Conservation (phyloP, 2,797 vertebrate species). For the Lerista edwardsae region DNA sequence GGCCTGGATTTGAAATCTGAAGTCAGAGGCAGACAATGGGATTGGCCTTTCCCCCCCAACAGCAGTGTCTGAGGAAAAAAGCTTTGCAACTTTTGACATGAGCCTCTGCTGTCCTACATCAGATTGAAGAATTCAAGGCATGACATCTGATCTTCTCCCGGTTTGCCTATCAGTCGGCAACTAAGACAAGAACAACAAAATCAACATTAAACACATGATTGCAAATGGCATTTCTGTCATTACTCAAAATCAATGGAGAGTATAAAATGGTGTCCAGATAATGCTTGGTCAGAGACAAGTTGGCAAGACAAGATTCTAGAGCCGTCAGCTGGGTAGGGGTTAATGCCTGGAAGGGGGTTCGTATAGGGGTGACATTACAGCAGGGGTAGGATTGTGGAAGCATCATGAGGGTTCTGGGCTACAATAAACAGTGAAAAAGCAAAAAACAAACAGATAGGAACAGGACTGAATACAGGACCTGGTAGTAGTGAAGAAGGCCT, state of each 20-base stretch:
- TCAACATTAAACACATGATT: neutral
- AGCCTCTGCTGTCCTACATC: neutral
- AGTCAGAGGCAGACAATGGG: neutral
- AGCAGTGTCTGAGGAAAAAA: neutral
- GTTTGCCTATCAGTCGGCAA: neutral
- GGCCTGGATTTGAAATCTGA: constrained; percentile 26
- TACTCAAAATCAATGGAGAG: neutral
- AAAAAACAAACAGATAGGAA: neutral
- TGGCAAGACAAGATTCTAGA: neutral
- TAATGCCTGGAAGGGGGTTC: neutral
- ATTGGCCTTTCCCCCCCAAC: neutral
- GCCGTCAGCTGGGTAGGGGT: neutral
- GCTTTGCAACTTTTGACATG: constrained; percentile 31
- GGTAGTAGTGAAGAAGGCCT: neutral
- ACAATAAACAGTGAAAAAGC: neutral
- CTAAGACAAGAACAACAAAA: neutral
- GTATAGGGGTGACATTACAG: neutral
- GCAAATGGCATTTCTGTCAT: too few relatives aligned
- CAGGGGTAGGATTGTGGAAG: neutral
- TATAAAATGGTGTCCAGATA: neutral
- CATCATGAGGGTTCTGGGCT: neutral
- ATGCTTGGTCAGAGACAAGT: neutral
- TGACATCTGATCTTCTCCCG: constrained; percentile 16
- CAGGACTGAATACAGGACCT: neutral
- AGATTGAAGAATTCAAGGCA: constrained; percentile 34